Conservation (phyloP, 2,888 invertebrate genomes). For the Scelioninae gen. 2 region DNA sequence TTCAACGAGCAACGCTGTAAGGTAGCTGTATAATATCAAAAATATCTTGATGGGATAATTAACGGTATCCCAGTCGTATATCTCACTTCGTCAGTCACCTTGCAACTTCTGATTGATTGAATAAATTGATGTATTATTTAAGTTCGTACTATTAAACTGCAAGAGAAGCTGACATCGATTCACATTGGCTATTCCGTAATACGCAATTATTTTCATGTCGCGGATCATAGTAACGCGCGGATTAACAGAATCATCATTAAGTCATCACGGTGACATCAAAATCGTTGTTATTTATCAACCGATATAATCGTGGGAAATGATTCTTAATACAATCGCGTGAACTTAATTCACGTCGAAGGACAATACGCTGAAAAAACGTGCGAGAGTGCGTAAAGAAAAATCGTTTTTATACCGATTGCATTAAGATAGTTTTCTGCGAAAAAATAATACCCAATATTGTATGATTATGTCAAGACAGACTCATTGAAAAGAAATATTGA, state of each 20-base stretch:
- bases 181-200: constrained; percentile 12
- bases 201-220: constrained; percentile 32
- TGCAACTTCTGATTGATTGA: background rate
- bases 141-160: too few species aligned
- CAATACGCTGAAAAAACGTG: constrained; percentile 25
- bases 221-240: constrained; percentile 21
- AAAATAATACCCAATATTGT: too few species aligned
- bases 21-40: too few species aligned
- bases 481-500: too few species aligned
- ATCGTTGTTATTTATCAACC: constrained; percentile 38
- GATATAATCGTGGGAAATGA: constrained; percentile 41
- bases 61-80: too few species aligned
- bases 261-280: constrained; percentile 37
- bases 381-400: constrained; percentile 17
- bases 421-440: background rate
- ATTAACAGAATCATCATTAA: constrained; percentile 50
- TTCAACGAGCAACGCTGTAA: too few species aligned
- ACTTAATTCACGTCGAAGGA: constrained; percentile 45
- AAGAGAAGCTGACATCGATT: constrained; percentile 44
- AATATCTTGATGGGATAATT: too few species aligned
- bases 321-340: constrained; percentile 24
- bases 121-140: constrained; percentile 9
- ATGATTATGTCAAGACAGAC: too few species aligned
- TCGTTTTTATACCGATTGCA: background rate
- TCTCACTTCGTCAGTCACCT: too few species aligned